Conservation (phyloP, 2,888 invertebrate genomes). For the Branchellion lobata region DNA sequence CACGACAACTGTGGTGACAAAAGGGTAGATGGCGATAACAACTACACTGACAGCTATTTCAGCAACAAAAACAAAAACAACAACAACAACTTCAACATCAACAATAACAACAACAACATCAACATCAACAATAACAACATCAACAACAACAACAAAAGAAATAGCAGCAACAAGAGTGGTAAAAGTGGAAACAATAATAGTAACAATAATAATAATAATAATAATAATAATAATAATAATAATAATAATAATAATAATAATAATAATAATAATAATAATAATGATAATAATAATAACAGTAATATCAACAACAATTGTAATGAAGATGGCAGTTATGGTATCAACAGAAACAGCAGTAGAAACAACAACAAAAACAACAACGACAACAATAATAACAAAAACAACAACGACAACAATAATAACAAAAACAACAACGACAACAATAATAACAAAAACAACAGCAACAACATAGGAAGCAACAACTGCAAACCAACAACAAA, state of each 20-base stretch:
- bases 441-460: too few relatives aligned
- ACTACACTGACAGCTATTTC: background rate
- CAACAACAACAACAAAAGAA: background rate
- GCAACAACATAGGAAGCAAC: too few relatives aligned
- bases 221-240: too few relatives aligned
- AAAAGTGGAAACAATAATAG: too few relatives aligned
- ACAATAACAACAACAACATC: constrained; percentile 17
- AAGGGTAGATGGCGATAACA: background rate
- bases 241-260: too few relatives aligned
- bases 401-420: background rate
- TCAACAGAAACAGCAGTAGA: background rate
- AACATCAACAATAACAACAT: background rate
- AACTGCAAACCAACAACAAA: too few relatives aligned
- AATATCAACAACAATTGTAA: too few relatives aligned
- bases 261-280: too few relatives aligned
- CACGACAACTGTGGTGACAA: too few relatives aligned
- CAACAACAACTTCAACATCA: constrained; percentile 6
- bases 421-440: background rate
- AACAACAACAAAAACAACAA: background rate
- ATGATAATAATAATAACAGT: too few relatives aligned
- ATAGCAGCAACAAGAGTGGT: background rate
- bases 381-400: background rate
- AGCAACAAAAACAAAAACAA: background rate
- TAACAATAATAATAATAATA: too few relatives aligned
- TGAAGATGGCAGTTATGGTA: too few relatives aligned